Conservation (phyloP, 2,797 vertebrate genomes). For the Dromococcyx pavoninus region DNA sequence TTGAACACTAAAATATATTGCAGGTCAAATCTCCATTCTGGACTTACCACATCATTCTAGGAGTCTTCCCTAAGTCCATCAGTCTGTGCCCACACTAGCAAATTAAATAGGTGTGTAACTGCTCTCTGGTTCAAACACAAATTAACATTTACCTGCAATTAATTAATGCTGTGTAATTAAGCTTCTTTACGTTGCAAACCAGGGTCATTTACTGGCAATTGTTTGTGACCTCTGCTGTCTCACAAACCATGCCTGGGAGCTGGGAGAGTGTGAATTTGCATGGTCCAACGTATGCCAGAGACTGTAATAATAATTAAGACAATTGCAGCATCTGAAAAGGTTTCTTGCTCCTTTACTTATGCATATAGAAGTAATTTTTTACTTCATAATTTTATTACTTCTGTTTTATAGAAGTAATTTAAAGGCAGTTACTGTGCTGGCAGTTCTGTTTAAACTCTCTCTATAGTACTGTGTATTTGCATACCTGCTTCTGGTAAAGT, state of each 20-base stretch:
- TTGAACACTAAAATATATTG: neutral
- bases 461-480: neutral
- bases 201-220: neutral
- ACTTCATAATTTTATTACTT: neutral
- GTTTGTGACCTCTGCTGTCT: neutral
- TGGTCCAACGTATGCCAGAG: neutral
- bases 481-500: neutral
- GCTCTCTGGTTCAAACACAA: rapidly evolving
- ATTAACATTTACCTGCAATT: neutral
- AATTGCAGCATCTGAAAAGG: neutral
- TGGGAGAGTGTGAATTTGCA: neutral
- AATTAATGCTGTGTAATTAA: neutral
- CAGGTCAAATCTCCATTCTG: neutral
- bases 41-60: neutral
- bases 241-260: neutral
- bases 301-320: neutral
- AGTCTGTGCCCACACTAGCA: rapidly evolving
- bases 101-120: neutral
- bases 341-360: neutral
- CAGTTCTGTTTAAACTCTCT: neutral
- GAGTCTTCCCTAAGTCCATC: neutral
- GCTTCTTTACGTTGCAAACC: neutral
- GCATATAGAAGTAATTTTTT: neutral
- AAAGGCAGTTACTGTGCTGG: neutral
- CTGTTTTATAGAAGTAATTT: neutral